Conservation (phyloP, 2,888 invertebrate genomes). For the Petrolisthes cinctipes region DNA sequence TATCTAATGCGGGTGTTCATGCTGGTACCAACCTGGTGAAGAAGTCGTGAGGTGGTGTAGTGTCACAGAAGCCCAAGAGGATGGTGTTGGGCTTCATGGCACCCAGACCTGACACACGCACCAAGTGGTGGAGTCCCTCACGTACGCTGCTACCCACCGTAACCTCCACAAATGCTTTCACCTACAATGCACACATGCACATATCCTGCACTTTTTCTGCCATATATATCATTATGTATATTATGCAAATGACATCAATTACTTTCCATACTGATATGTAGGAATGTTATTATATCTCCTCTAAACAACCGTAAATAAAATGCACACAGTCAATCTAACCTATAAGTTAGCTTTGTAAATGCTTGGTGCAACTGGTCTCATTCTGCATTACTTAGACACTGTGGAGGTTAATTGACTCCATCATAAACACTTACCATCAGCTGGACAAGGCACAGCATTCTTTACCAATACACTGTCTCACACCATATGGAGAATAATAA, state of each 20-base stretch:
- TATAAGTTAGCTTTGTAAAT: too few relatives aligned
- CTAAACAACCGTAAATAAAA: too few relatives aligned
- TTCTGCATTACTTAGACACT: not conserved
- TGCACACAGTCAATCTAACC: too few relatives aligned
- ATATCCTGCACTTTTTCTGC: not conserved
- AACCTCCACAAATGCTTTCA: slow-evolving; percentile 95
- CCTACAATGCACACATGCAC: slow-evolving; percentile 69
- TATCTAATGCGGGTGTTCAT: too few relatives aligned
- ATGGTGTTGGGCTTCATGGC: slow-evolving; percentile 99
- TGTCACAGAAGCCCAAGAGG: slow-evolving; percentile 93
- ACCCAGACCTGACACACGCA: slow-evolving; percentile 92
- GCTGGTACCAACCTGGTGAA: slow-evolving; percentile 54
- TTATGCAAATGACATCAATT: too few relatives aligned
- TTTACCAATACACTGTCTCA: not conserved
- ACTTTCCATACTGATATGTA: too few relatives aligned
- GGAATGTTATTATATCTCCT: too few relatives aligned
- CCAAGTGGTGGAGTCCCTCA: slow-evolving; percentile 91
- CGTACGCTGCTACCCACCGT: slow-evolving; percentile 88
- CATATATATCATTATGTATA: not conserved
- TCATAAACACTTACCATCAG: not conserved
- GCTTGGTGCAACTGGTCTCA: not conserved
- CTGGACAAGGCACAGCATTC: not conserved
- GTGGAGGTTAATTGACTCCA: not conserved
- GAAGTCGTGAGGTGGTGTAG: slow-evolving; percentile 70
- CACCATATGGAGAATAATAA: too few relatives aligned